A percentile compares a stretch with the other conserved stretches of the same genome.
Evolutionary conservation across 2,113 vertebrate genomes (phyloP).

Genomic region (Ciconia stormi): DNA sequence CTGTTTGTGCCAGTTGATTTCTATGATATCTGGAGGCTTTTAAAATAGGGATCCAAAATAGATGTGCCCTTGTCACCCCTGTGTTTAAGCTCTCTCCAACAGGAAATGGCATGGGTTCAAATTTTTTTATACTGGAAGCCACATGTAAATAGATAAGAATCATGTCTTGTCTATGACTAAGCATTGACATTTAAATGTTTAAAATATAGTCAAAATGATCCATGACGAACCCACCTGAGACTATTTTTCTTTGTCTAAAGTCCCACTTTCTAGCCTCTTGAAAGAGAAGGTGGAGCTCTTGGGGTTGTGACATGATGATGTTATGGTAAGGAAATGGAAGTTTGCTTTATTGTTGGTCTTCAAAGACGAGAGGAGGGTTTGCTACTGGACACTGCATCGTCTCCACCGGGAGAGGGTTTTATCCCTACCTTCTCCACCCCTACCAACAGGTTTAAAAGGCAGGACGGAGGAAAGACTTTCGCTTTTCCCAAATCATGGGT

Average conservation of each 20-base stretch:
- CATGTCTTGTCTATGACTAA: slow-evolving; percentile 71
- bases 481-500: background rate
- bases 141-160: slow-evolving; percentile 74
- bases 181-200: slow-evolving; percentile 73
- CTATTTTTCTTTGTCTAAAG: slow-evolving; percentile 48
- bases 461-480: background rate
- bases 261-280: slow-evolving; percentile 41
- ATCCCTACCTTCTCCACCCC: background rate
- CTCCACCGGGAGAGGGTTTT: background rate
- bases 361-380: background rate
- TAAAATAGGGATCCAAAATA: slow-evolving; percentile 77
- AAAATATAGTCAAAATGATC: slow-evolving; percentile 73
- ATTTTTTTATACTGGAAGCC: slow-evolving; percentile 72
- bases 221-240: slow-evolving; percentile 73
- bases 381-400: background rate
- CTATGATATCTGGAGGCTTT: slow-evolving; percentile 65
- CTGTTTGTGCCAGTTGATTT: slow-evolving; percentile 76
- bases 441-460: background rate
- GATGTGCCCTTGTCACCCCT: slow-evolving; percentile 74
- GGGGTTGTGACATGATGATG: slow-evolving; percentile 40
- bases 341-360: slow-evolving; percentile 55
- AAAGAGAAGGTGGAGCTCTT: slow-evolving; percentile 61
- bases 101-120: slow-evolving; percentile 81
- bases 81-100: slow-evolving; percentile 64
- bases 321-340: slow-evolving; percentile 63